Evolutionary conservation across 1,140 invertebrate species (phyloP).

Genomic region (Drosophila bifasciata): DNA sequence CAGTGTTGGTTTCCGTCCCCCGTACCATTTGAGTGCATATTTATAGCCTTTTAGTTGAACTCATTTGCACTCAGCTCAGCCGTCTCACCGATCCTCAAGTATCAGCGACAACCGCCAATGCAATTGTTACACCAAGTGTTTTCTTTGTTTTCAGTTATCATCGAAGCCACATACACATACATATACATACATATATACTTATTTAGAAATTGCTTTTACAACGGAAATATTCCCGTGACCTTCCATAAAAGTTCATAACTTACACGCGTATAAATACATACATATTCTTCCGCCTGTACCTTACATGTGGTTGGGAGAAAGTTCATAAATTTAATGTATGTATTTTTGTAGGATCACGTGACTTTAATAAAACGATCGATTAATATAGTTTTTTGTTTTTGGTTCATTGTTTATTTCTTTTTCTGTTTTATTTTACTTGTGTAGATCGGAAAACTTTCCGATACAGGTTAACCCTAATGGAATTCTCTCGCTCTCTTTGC

Average conservation of each 20-base stretch:
- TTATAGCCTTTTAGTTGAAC: slow-evolving; percentile 77
- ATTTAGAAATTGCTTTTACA: slow-evolving; percentile 32
- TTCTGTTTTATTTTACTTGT: not conserved
- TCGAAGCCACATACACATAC: not conserved
- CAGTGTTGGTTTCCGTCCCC: not conserved
- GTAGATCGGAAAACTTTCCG: slow-evolving; percentile 10
- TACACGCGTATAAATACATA: slow-evolving; percentile 16
- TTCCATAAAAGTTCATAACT: slow-evolving; percentile 52
- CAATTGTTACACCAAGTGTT: slow-evolving; percentile 33
- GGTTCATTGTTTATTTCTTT: not conserved
- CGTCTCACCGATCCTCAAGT: slow-evolving; percentile 33
- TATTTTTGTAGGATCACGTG: no score
- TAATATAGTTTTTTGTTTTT: no score
- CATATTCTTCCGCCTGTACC: not conserved
- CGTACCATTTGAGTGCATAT: slow-evolving; percentile 42
- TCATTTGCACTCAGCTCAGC: slow-evolving; percentile 67
- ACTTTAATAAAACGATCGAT: no score
- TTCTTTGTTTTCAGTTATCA: slow-evolving; percentile 56
- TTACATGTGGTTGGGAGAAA: no score
- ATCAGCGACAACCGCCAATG: slow-evolving; percentile 15
- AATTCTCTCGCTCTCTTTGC: slow-evolving; percentile 26
- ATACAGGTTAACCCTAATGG: slow-evolving; percentile 55
- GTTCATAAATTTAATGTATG: no score
- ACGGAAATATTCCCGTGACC: slow-evolving; percentile 62
- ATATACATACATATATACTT: not conserved